Percentiles rank a stretch among this genome's conserved stretches.
These are phyloP conservation scores for Bedellia somnulentella DNA, from an alignment of 2,888 invertebrate species.

Conservation along the genomic window DNA sequence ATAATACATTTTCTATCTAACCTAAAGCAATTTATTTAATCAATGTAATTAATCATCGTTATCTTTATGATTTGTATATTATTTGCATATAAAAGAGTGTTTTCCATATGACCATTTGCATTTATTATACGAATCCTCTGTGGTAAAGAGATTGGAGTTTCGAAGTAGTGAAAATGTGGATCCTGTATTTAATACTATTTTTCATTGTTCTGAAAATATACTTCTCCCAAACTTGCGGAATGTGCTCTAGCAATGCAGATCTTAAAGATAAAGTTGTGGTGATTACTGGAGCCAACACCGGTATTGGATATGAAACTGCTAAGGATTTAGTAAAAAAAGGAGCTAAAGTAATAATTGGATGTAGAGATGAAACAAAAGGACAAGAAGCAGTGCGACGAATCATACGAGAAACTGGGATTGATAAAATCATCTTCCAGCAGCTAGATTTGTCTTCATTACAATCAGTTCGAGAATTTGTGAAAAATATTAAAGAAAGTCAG, in stretches of 20 bases:
- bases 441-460: constrained; percentile 71
- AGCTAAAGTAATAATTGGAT: constrained; percentile 55
- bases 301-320: constrained; percentile 29
- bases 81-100: too few relatives aligned
- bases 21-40: too few relatives aligned
- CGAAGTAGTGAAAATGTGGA: constrained; percentile 6
- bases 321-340: constrained; percentile 40
- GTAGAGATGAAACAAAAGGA: constrained; percentile 31
- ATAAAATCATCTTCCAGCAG: constrained; percentile 65
- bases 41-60: too few relatives aligned
- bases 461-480: constrained; percentile 77
- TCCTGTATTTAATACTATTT: constrained; percentile 2
- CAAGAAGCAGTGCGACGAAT: constrained; percentile 57
- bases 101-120: too few relatives aligned
- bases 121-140: too few relatives aligned
- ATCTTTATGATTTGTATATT: too few relatives aligned
- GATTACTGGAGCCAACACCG: constrained; percentile 28
- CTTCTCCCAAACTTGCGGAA: constrained; percentile 14
- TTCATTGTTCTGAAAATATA: constrained; percentile 5
- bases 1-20: too few relatives aligned
- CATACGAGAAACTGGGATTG: constrained; percentile 63
- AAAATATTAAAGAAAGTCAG: constrained; percentile 70
- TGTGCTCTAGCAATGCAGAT: constrained; percentile 14
- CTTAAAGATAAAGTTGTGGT: constrained; percentile 26
- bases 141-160: too few relatives aligned